Evolutionary conservation across 2,888 invertebrate species (phyloP).

Genomic region (Hyposoter didymator): DNA sequence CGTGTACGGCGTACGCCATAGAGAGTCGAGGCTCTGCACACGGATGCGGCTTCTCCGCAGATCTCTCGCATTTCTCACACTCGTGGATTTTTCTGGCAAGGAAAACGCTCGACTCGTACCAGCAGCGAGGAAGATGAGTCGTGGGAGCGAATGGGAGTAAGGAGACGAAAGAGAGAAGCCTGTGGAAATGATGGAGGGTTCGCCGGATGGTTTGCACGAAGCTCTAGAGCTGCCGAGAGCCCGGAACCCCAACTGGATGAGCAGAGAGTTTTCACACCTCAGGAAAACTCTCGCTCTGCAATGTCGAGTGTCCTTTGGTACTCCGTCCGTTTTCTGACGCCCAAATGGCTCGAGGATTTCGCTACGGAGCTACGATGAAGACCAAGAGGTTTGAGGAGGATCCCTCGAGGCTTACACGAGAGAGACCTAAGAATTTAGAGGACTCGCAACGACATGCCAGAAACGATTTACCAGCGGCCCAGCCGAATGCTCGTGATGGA

Average conservation of each 20-base stretch:
- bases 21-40: not conserved
- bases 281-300: conserved; percentile 55
- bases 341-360: conserved; percentile 13
- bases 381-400: not conserved
- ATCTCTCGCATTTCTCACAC: conserved; percentile 20
- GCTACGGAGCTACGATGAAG: conserved; percentile 4
- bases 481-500: not conserved
- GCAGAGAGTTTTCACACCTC: conserved; percentile 65
- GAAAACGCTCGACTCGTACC: conserved; percentile 26
- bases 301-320: conserved; percentile 62
- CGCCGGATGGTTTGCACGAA: conserved; percentile 45
- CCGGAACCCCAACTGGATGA: conserved; percentile 42
- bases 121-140: conserved; percentile 52
- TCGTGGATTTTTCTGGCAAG: conserved; percentile 49
- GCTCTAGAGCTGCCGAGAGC: conserved; percentile 43
- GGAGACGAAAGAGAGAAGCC: not conserved
- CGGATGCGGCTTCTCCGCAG: conserved; percentile 35
- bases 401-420: conserved; percentile 31
- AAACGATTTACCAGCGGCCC: conserved; percentile 25
- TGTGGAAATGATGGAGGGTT: conserved; percentile 26
- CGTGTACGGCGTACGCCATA: not conserved
- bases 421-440: conserved; percentile 17
- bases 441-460: conserved; percentile 25
- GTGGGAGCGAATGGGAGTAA: not conserved
- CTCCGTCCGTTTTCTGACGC: conserved; percentile 53